Percentiles rank a stretch among this genome's conserved stretches.
Conservation (phyloP, 2,888 invertebrate species). For the Congeria kusceri region DNA sequence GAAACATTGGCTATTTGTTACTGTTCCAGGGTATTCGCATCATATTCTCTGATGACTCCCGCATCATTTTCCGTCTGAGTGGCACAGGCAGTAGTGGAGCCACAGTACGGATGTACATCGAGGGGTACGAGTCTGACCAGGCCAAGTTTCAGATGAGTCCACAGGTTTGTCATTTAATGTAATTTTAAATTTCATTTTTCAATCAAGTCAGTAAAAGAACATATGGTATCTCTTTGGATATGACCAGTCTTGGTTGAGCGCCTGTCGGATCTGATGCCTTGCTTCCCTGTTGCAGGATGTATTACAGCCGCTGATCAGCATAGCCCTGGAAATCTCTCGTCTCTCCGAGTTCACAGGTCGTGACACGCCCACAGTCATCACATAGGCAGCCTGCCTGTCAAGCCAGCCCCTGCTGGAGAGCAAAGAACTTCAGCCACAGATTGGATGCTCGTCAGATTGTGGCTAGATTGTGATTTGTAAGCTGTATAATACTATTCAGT, state of each 20-base stretch:
- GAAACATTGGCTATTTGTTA: too few relatives aligned
- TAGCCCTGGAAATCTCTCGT: slow-evolving; percentile 94
- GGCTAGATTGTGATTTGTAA: too few relatives aligned
- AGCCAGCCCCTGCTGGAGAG: too few relatives aligned
- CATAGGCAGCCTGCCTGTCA: slow-evolving; percentile 84
- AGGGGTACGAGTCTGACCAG: slow-evolving; percentile 92
- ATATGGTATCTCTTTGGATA: neutral
- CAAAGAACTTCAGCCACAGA: too few relatives aligned
- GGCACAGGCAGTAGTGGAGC: slow-evolving; percentile 99
- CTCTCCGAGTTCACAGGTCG: slow-evolving; percentile 94
- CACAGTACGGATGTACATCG: slow-evolving; percentile 97
- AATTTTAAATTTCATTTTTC: neutral
- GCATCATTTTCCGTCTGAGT: slow-evolving; percentile 96
- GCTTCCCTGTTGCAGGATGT: slow-evolving; percentile 87
- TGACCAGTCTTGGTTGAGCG: neutral
- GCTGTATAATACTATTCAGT: too few relatives aligned
- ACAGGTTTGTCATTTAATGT: slow-evolving; percentile 85
- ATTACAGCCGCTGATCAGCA: slow-evolving; percentile 94
- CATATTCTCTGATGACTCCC: slow-evolving; percentile 96
- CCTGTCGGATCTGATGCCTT: neutral
- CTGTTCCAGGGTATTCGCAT: slow-evolving; percentile 93
- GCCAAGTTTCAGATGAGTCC: slow-evolving; percentile 86
- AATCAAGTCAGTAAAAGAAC: neutral
- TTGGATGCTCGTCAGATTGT: too few relatives aligned
- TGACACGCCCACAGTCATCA: slow-evolving; percentile 97